phyloP scores from a whole-genome alignment of 2,888 invertebrate genomes.

The Aplocera efformata region DNA sequence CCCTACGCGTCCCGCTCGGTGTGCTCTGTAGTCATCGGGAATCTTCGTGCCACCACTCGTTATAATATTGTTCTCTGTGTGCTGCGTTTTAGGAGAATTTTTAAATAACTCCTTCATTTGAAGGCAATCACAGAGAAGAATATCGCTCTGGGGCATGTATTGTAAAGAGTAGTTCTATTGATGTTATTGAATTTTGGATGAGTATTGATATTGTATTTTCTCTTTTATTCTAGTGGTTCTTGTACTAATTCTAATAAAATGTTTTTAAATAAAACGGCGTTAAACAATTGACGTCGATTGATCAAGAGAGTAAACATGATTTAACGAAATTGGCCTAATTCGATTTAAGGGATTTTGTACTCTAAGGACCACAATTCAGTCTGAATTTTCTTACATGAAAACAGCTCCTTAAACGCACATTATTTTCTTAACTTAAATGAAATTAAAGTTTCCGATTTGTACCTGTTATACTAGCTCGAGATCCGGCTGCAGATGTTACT shows the following conservation, averaged over 20 bases:
- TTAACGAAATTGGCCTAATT: not conserved
- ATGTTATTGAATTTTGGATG: constrained; percentile 7
- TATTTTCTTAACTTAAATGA: not conserved
- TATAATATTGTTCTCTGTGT: constrained; percentile 5
- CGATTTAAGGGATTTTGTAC: too few relatives aligned
- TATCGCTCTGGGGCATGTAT: not conserved
- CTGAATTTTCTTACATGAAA: not conserved
- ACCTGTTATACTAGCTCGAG: constrained; percentile 15
- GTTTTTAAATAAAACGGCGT: too few relatives aligned
- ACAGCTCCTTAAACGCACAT: constrained; percentile 14
- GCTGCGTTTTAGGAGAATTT: constrained; percentile 18
- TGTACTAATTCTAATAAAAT: too few relatives aligned
- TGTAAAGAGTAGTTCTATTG: constrained; percentile 6
- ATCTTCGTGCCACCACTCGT: constrained; percentile 12
- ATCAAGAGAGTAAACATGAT: too few relatives aligned
- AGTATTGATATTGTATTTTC: constrained; percentile 12
- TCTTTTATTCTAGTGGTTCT: too few relatives aligned
- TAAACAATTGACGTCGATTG: too few relatives aligned
- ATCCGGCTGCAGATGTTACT: too few relatives aligned
- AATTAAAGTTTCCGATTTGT: constrained; percentile 9
- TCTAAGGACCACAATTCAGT: too few relatives aligned
- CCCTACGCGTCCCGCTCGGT: constrained; percentile 3
- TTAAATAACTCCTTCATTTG: constrained; percentile 5
- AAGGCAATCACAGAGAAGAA: too few relatives aligned
- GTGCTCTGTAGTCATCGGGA: constrained; percentile 16